A percentile compares a stretch with the other conserved stretches of the same genome.
phyloP scores from a whole-genome alignment of 2,888 invertebrate species.

The Conus canariensis region DNA sequence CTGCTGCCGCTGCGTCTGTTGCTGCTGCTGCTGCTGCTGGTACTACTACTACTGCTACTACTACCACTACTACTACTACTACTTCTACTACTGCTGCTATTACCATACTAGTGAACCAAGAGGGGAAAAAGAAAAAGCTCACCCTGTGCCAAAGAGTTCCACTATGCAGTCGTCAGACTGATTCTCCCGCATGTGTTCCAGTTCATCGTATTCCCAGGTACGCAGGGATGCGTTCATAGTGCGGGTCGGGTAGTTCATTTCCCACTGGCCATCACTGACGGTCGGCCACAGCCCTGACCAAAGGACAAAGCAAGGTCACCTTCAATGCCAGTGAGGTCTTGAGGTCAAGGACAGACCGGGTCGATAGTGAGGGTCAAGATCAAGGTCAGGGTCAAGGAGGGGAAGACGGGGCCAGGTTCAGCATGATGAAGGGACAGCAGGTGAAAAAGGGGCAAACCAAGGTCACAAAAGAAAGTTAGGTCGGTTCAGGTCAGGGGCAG shows the following conservation, averaged over 20 bases:
- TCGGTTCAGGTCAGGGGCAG: not conserved
- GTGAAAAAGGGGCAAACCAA: not conserved
- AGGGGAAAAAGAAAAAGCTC: too few relatives aligned
- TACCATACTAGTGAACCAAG: too few relatives aligned
- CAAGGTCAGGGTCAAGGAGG: too few relatives aligned
- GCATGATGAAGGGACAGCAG: not conserved
- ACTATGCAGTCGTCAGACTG: constrained; percentile 74
- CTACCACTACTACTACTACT: not conserved
- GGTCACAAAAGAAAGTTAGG: not conserved
- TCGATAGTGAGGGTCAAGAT: too few relatives aligned
- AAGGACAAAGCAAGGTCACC: not conserved
- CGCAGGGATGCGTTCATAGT: constrained; percentile 56
- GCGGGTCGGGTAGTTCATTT: constrained; percentile 66
- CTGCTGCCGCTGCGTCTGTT: too few relatives aligned
- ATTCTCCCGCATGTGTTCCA: constrained; percentile 69
- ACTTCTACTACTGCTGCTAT: not conserved
- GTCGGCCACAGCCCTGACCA: constrained; percentile 67
- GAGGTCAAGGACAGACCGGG: too few relatives aligned
- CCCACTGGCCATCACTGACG: constrained; percentile 70
- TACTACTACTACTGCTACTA: not conserved
- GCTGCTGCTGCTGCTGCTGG: not conserved
- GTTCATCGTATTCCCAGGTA: constrained; percentile 55
- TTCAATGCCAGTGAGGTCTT: too few relatives aligned
- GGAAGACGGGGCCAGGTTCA: too few relatives aligned
- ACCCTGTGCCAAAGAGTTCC: constrained; percentile 74